phyloP scores from a whole-genome alignment of 2,888 invertebrate genomes.

The Biston stratarius region DNA sequence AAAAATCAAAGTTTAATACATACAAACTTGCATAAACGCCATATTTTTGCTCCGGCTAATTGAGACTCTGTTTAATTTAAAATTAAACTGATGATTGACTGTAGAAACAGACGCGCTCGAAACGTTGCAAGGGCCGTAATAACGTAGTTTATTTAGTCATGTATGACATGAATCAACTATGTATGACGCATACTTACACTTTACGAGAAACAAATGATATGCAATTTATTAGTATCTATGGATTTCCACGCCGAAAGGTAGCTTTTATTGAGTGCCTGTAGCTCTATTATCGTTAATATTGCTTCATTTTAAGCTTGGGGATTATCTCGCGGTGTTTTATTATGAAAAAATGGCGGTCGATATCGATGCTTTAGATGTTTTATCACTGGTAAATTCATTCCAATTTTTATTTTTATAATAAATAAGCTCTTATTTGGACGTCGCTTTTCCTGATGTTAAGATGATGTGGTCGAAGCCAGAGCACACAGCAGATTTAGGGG shows the following conservation, averaged over 20 bases:
- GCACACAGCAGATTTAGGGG: too few relatives aligned
- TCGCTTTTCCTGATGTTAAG: too few relatives aligned
- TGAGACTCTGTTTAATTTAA: too few relatives aligned
- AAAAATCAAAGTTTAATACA: too few relatives aligned
- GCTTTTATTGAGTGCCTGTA: constrained; percentile 18
- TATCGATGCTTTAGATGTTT: constrained; percentile 13
- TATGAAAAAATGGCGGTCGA: constrained; percentile 20
- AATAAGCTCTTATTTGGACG: too few relatives aligned
- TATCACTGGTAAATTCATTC: constrained; percentile 13
- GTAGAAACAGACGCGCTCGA: too few relatives aligned
- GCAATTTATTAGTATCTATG: constrained; percentile 19
- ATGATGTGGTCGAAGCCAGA: too few relatives aligned
- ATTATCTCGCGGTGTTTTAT: constrained; percentile 21
- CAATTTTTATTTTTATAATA: too few relatives aligned
- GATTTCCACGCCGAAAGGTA: constrained; percentile 20
- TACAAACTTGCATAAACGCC: too few relatives aligned
- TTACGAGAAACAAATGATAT: constrained; percentile 13
- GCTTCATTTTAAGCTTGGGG: constrained; percentile 29
- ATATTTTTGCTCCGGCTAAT: too few relatives aligned
- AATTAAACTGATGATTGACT: too few relatives aligned
- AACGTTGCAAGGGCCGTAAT: not conserved
- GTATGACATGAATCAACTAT: not conserved
- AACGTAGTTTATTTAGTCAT: not conserved
- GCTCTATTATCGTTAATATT: constrained; percentile 33
- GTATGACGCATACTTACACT: constrained; percentile 1